Percentiles rank a stretch among this genome's conserved stretches.
Conservation (phyloP, 2,888 invertebrate genomes). For the Myopa tessellatipennis region DNA sequence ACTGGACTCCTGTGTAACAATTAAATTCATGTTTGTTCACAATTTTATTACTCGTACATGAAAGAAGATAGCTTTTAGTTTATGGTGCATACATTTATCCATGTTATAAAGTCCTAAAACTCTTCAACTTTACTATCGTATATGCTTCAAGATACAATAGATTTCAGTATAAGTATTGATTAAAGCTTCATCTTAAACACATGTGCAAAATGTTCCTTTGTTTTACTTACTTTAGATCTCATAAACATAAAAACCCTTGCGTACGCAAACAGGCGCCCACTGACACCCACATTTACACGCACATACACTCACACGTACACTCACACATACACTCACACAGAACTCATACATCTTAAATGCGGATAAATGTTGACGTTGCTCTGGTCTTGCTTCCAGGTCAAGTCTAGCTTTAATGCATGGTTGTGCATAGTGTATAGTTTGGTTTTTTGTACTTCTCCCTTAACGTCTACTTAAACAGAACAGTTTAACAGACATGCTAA, state of each 20-base stretch:
- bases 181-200: background rate
- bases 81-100: no score
- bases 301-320: background rate
- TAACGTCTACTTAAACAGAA: background rate
- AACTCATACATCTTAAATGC: background rate
- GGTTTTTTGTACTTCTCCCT: background rate
- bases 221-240: background rate
- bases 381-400: background rate
- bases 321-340: background rate
- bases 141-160: no score
- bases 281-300: background rate
- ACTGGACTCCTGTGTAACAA: no score
- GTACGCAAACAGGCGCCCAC: background rate
- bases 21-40: no score
- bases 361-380: background rate
- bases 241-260: background rate
- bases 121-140: no score
- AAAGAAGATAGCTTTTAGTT: no score
- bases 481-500: background rate
- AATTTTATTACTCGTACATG: no score
- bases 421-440: background rate
- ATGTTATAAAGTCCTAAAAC: no score
- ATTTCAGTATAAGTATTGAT: background rate
- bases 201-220: background rate
- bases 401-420: background rate